Conservation (phyloP, 1,140 invertebrate genomes). For the Bradysia coprophila region DNA sequence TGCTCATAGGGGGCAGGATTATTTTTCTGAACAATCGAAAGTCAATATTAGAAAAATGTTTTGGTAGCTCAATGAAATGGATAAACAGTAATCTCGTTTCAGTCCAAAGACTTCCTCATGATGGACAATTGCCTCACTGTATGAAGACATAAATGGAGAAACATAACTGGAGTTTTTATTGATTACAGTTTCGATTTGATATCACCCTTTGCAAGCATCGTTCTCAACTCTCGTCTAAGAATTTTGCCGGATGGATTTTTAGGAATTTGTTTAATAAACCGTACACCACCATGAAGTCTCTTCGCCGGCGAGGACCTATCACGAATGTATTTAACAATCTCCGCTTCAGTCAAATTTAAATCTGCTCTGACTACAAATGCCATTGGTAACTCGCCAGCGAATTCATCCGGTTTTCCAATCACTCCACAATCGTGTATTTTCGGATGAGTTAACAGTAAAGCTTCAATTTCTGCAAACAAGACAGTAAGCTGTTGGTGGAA, state of each 20-base stretch:
- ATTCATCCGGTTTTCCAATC: slow-evolving; percentile 45
- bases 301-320: slow-evolving; percentile 23
- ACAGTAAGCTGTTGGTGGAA: no score
- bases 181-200: slow-evolving; percentile 21
- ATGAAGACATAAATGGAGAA: no score
- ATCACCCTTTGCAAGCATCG: slow-evolving; percentile 20
- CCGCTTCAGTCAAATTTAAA: slow-evolving; percentile 24
- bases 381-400: slow-evolving; percentile 44
- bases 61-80: no score
- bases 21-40: no score
- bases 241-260: slow-evolving; percentile 47
- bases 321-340: slow-evolving; percentile 26
- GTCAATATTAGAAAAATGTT: no score
- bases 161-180: no score
- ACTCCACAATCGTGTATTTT: slow-evolving; percentile 53
- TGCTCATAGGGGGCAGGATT: no score
- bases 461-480: slow-evolving; percentile 71
- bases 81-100: no score
- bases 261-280: slow-evolving; percentile 41
- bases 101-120: no score
- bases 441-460: slow-evolving; percentile 45
- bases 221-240: slow-evolving; percentile 31
- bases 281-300: slow-evolving; percentile 36
- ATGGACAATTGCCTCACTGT: no score
- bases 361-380: slow-evolving; percentile 37